Evolutionary conservation across 1,140 invertebrate species (phyloP), one percentile per base, ranked within the genome.

Genomic region (Orussus abietinus): DNA sequence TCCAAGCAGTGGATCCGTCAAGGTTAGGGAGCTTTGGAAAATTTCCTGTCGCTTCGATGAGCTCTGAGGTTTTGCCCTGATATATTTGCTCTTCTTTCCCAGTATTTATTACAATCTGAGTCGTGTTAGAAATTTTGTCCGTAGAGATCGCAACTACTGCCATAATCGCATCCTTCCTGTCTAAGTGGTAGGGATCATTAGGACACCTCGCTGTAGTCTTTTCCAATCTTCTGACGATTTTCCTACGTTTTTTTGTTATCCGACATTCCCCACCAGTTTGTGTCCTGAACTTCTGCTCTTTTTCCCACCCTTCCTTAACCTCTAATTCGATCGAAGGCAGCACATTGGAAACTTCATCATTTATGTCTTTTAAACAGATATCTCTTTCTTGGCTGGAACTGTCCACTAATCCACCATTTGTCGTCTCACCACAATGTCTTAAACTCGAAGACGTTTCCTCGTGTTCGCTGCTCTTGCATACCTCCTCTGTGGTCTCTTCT

Each of bases 81-180:
- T 71, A 70, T 20, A 67, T 62, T 33, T 73, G 63, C 33, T 72
- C 64, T 5, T 70, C 64, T 7, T 55, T 61, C 4, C 59, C 62
- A 6, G 55, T 70, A 40, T 72, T 72, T 14, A 74, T 72, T 26
- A 74, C 61, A 44, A 74, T 74, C 41, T 74, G 68, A 0, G 71
- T 74, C 51, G 59, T 63, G 22, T 73, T 73, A 11, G 72, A 72
- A 21, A 61, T 50, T 32, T 74, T 72, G 34, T 74, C 63, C 0
- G 63, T 66, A 0, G 69, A 72, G 48, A 72, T 70, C 2, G 67
- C 62, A 19, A 74, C 66, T 14, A 72, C 59, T 5, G 72, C 58
- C 69, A 74, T 67, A 13, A 62, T 50, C 6, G 51, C 55, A 29
- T 66, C 53, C 13, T 53, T 53, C 7, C 28, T 43, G 9, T 5